Conservation (phyloP, 2,888 invertebrate species). For the Acanthosepion pharaonis region DNA sequence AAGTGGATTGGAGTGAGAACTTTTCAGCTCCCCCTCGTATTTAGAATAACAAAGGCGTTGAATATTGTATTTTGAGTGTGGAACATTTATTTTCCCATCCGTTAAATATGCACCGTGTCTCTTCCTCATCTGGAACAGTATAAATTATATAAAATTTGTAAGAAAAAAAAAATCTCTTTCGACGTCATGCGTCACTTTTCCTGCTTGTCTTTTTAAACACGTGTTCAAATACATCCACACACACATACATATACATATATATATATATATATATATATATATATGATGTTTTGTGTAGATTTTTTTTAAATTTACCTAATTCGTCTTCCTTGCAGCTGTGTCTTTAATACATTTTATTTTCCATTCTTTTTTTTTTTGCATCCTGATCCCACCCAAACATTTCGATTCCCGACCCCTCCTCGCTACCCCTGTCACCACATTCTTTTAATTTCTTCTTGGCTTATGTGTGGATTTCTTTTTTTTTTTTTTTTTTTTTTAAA, state of each 20-base stretch:
- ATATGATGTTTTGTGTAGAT: not conserved
- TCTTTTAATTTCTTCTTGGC: not conserved
- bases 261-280: not conserved
- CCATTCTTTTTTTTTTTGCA: not conserved
- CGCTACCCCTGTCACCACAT: not conserved
- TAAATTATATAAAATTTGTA: no score
- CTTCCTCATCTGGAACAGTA: no score
- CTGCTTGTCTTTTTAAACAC: no score
- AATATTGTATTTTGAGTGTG: no score
- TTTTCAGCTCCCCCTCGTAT: no score
- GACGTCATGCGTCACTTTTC: no score
- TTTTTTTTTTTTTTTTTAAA: not conserved
- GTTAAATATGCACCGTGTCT: no score
- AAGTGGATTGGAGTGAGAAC: no score
- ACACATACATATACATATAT: not conserved
- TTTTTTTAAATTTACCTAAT: not conserved
- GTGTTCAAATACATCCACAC: not conserved
- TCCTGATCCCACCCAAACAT: not conserved
- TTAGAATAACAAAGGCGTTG: no score
- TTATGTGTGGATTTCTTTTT: no score
- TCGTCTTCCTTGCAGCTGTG: constrained; percentile 15
- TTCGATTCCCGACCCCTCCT: not conserved
- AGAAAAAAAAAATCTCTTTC: no score
- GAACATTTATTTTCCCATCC: no score
- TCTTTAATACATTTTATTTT: not conserved